Base-by-base conservation (phyloP, 1,140 invertebrate genomes). In the Caenorhabditis brenneri region DNA sequence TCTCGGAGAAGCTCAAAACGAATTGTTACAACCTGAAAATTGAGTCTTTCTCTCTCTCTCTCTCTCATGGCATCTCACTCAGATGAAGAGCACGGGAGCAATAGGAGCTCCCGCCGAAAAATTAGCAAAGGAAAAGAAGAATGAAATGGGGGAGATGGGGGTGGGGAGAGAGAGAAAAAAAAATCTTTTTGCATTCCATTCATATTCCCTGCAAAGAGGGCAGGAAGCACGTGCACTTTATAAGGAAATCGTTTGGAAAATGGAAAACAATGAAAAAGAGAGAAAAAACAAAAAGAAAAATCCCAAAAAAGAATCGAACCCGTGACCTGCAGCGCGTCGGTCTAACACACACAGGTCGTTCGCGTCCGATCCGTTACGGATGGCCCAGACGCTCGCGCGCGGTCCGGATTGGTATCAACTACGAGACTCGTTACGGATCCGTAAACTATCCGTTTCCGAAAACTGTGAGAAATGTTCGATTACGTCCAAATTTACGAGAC, bases 251-350 rank as follows among this genome's bases (percentile, higher is more conserved):
- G 65, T 42, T 42, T 42, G 39, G 39, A 36, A 24, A 4, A 33
- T 5, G 15, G 51, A n/a, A n/a, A n/a, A n/a, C n/a, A n/a, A n/a
- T n/a, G n/a, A n/a, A n/a, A 55, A 24, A 55, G 22, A 27, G 10
- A 24, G 4, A 51, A 19, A n/a, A 55, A 65, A 15, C 19, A 65
- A 16, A 31, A 65, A 65, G 58, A 65, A 5, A 51, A 29, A 29
- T 19, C 27, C 9, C 27, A 29, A 29, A 55, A 55, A 29, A 55
- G 86, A 87, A 85, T 87, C 86, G 86, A 87, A 87, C 86, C 86
- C 87, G 86, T 53, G 86, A 87, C 86, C 84, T 86, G 86, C 85
- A 86, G 85, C 86, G 84, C 85, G 85, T 84, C 85, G 85, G 84
- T 86, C 85, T 86, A 55, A n/a, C n/a, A n/a, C n/a, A 85, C 85